Percentiles rank a stretch among this genome's conserved stretches.
phyloP scores from a whole-genome alignment of 2,113 vertebrate genomes.

The Agelaius tricolor region DNA sequence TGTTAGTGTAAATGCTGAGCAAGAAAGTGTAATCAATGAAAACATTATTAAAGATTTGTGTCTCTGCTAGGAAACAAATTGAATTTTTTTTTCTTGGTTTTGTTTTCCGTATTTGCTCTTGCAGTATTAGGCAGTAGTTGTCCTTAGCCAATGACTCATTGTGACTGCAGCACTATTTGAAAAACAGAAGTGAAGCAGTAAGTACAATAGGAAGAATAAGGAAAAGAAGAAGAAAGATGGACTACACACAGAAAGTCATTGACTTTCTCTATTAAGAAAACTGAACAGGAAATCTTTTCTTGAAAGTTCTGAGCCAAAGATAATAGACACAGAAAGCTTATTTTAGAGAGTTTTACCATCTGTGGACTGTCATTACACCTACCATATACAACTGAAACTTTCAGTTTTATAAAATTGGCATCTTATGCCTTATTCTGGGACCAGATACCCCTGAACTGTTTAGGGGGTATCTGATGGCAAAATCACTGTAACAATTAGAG shows the following conservation, averaged over 20 bases:
- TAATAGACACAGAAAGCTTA: neutral
- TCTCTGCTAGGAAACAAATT: conserved; percentile 13
- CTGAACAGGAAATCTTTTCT: neutral
- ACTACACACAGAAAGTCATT: neutral
- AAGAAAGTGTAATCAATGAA: conserved; percentile 52
- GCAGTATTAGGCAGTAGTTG: neutral
- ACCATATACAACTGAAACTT: neutral
- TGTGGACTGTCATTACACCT: neutral
- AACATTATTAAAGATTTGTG: conserved; percentile 54
- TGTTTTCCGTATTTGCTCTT: conserved; percentile 25
- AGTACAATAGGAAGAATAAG: neutral
- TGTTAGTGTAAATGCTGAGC: conserved; percentile 40
- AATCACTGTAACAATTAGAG: neutral
- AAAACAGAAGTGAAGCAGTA: neutral
- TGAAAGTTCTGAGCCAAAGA: neutral
- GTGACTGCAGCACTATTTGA: neutral
- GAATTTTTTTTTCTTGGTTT: conserved; percentile 6
- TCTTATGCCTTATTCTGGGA: neutral
- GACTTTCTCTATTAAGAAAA: neutral
- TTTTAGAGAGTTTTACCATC: neutral
- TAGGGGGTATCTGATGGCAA: neutral
- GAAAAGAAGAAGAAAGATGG: neutral
- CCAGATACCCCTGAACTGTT: neutral
- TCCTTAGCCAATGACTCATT: neutral
- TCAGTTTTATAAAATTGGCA: neutral